Base-by-base conservation (phyloP, 1,140 invertebrate species). In the Spodoptera frugiperda region DNA sequence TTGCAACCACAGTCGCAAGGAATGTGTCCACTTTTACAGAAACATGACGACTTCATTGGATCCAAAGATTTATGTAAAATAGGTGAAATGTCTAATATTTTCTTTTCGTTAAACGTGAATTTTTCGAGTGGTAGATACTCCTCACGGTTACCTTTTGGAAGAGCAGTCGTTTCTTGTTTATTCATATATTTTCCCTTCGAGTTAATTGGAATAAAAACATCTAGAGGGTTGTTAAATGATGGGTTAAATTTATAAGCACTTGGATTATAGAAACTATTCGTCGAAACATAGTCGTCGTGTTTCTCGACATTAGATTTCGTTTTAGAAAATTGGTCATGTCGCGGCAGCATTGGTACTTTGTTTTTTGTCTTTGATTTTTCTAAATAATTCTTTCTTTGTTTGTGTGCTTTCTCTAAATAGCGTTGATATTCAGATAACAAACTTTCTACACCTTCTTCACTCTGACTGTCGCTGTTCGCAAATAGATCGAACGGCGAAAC, bases 371-470 rank as follows among this genome's bases (percentile, higher is more conserved):
- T 91, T 65, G 61, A 75, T 77, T 87, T 92, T 78, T 88, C 85
- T 30, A 87, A 67, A 54, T 92, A 90, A 70, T 81, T 82, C 55
- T 81, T 63, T 55, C 83, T 84, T 75, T 91, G 90, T 71, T 89
- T 90, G 65, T 92, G 87, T 15, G 88, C 91, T 80, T 87, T 93
- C 21, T 93, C 89, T 82, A 93, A 87, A 77, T 91, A 88, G 53
- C 87, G 82, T 77, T 92, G 89, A 75, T 93, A 93, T 79, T 93
- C 91, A 39, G 83, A 78, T 78, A 92, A 61, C 25, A 93, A 80
- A 74, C 90, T 84, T 77, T 92, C 89, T 8, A 92, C 79, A 54
- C 88, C 86, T 78, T 93, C 92, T 44, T 89, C 84, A 74, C 89
- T 90, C 73, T 90, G 89, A 78, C 87, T 91, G 15, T 84, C 85